Evolutionary conservation across 2,797 vertebrate genomes (phyloP).

Genomic region (Eremophila alpestris): DNA sequence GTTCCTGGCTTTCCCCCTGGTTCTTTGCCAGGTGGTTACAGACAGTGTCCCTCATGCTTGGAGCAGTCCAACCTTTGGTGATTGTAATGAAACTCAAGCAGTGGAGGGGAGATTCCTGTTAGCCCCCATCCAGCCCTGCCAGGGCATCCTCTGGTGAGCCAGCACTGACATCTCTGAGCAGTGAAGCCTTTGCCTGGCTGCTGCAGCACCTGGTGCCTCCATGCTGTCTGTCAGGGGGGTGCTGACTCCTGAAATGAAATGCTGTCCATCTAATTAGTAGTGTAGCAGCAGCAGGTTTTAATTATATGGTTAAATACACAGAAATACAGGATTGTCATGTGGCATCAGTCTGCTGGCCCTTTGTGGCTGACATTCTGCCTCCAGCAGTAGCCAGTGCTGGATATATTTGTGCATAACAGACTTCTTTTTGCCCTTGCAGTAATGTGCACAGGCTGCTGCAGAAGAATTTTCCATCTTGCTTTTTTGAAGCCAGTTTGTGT

Average conservation of each 20-base stretch:
- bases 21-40: neutral
- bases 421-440: neutral
- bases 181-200: neutral
- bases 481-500: neutral
- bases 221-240: neutral
- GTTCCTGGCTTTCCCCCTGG: neutral
- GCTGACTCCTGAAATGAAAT: neutral
- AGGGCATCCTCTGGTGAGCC: neutral
- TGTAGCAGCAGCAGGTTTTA: conserved; percentile 38
- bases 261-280: conserved; percentile 18
- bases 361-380: conserved; percentile 46
- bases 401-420: neutral
- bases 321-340: conserved; percentile 12
- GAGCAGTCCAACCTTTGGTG: neutral
- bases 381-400: conserved; percentile 32
- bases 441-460: neutral
- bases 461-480: neutral
- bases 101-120: neutral
- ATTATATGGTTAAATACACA: conserved; percentile 61
- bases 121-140: neutral
- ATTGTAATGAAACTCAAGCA: neutral
- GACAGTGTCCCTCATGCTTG: neutral
- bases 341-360: neutral
- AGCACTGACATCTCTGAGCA: neutral
- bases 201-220: neutral